Conservation (phyloP, 2,797 vertebrate genomes). For the Dendrocincla fuliginosa region DNA sequence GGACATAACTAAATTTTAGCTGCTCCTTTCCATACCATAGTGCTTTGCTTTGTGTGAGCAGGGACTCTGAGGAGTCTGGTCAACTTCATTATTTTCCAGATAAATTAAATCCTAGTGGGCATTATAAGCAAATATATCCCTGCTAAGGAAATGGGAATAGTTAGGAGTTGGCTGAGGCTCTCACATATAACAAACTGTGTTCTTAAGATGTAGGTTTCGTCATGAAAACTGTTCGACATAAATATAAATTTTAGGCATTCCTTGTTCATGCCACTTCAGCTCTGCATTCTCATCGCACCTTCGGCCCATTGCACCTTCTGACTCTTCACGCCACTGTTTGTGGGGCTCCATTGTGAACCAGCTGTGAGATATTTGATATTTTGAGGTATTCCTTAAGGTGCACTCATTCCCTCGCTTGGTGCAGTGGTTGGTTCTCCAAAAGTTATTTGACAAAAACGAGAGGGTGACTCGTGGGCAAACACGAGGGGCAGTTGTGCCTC, state of each 20-base stretch:
- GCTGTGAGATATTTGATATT: neutral
- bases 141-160: neutral
- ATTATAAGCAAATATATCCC: neutral
- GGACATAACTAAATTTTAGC: neutral
- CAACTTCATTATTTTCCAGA: neutral
- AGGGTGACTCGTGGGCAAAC: neutral
- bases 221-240: neutral
- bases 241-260: neutral
- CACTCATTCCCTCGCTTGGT: neutral
- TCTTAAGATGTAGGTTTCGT: neutral
- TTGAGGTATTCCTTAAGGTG: neutral
- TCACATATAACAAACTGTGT: neutral
- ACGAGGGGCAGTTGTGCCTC: neutral
- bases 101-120: neutral
- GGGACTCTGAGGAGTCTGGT: neutral
- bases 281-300: neutral
- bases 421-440: neutral
- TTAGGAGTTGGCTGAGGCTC: neutral
- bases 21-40: neutral
- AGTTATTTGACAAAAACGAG: neutral
- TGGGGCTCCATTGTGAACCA: neutral
- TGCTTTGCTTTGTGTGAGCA: neutral
- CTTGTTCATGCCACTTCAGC: neutral
- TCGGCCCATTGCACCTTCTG: neutral
- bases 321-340: neutral